Percentiles rank a stretch among this genome's conserved stretches.
phyloP scores from a whole-genome alignment of 2,797 vertebrate genomes.

The Gadopsis bispinosus region DNA sequence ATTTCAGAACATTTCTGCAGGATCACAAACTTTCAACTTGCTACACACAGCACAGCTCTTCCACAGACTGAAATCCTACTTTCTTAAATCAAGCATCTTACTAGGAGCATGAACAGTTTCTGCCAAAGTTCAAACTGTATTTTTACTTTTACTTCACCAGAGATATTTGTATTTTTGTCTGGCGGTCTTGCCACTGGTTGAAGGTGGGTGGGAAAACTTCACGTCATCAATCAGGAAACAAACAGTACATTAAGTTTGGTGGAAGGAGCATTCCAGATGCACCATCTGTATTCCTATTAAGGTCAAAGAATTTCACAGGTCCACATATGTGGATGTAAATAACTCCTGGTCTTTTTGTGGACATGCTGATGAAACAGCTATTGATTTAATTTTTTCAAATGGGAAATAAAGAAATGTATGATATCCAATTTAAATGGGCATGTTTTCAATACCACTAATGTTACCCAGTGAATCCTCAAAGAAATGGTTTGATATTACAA shows the following conservation, averaged over 20 bases:
- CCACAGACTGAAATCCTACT: neutral
- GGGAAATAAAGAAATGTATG: too few relatives aligned
- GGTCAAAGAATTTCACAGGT: neutral
- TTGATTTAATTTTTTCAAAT: neutral
- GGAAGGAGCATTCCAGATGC: neutral
- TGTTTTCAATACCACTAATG: neutral
- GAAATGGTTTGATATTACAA: neutral
- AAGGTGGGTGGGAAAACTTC: neutral
- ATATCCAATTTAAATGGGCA: neutral
- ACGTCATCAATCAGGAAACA: neutral
- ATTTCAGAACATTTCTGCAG: conserved; percentile 11
- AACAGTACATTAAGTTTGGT: neutral
- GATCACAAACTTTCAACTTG: neutral
- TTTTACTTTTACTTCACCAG: neutral
- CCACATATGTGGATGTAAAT: neutral
- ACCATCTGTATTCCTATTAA: neutral
- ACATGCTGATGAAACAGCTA: neutral
- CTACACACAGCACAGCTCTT: neutral
- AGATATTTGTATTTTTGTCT: neutral
- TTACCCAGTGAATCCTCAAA: neutral
- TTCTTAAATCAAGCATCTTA: too few relatives aligned
- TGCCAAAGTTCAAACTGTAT: neutral
- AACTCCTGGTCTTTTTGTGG: too few relatives aligned
- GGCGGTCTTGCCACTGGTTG: neutral
- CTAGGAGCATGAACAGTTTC: too few relatives aligned